These are phyloP conservation scores for Vireo altiloquus DNA, from an alignment of 2,113 vertebrate genomes.

Conservation along the genomic window DNA sequence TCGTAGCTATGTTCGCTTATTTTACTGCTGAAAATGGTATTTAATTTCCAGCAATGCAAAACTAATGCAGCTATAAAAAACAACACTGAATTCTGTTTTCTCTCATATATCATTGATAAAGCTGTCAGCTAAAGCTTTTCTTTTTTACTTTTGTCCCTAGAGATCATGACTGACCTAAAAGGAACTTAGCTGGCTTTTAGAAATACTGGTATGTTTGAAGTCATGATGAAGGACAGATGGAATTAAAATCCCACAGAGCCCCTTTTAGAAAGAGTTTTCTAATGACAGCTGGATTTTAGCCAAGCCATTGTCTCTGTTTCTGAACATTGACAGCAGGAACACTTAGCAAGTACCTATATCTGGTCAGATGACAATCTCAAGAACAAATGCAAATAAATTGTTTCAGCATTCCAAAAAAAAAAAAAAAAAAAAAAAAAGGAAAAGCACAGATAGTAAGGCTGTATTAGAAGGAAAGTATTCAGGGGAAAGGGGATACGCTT, in stretches of 20 bases:
- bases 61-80: not conserved
- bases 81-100: not conserved
- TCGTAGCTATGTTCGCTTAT: not conserved
- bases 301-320: not conserved
- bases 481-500: not conserved
- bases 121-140: not conserved
- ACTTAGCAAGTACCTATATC: not conserved
- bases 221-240: not conserved
- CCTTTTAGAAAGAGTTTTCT: not conserved
- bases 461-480: not conserved
- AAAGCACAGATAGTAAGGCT: not conserved
- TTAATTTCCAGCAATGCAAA: not conserved
- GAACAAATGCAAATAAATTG: not conserved
- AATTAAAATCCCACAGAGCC: not conserved
- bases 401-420: not conserved
- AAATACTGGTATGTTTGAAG: not conserved
- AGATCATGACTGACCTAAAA: slow-evolving; percentile 7
- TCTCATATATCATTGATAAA: not conserved
- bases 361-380: not conserved
- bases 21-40: not conserved
- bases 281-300: not conserved
- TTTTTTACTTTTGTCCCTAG: not conserved
- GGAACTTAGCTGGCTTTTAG: not conserved
- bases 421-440: not conserved
- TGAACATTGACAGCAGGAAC: not conserved